Evolutionary conservation across 23 tunicate species (phyloP).

Genomic region (Ciona savignyi): DNA sequence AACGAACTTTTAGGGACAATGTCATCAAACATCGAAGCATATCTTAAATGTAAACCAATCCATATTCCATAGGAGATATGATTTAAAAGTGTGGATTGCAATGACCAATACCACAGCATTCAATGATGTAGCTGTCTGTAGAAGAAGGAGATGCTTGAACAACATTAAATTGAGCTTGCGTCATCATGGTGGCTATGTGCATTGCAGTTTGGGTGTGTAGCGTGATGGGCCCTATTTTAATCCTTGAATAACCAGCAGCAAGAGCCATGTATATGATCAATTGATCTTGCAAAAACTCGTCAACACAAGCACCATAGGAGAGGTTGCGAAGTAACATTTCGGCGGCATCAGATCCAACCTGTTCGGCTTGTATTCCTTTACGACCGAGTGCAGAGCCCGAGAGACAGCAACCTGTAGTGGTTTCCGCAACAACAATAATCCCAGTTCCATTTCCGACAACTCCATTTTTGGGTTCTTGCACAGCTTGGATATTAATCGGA

Average conservation of each 20-base stretch:
- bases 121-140: slow-evolving; percentile 75
- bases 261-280: slow-evolving; percentile 71
- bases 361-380: slow-evolving; percentile 74
- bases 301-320: slow-evolving; percentile 71
- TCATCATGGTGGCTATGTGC: slow-evolving; percentile 49
- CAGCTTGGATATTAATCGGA: slow-evolving; percentile 78
- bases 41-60: too few relatives aligned
- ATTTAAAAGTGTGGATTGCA: slow-evolving; percentile 86
- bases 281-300: slow-evolving; percentile 79
- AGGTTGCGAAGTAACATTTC: slow-evolving; percentile 71
- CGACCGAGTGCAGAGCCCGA: slow-evolving; percentile 75
- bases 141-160: slow-evolving; percentile 61
- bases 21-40: too few relatives aligned
- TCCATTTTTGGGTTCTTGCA: slow-evolving; percentile 70
- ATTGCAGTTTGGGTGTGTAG: slow-evolving; percentile 84
- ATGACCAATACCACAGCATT: slow-evolving; percentile 78
- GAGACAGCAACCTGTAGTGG: slow-evolving; percentile 75
- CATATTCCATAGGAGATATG: too few relatives aligned
- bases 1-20: too few relatives aligned
- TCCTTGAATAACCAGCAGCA: slow-evolving; percentile 60
- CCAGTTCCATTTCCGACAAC: slow-evolving; percentile 88
- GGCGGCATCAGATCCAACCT: slow-evolving; percentile 74
- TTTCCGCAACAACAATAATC: slow-evolving; percentile 76
- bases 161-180: slow-evolving; percentile 66
- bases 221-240: slow-evolving; percentile 65